Evolutionary conservation across 2,797 vertebrate genomes (phyloP), one percentile per base, ranked within the genome.

Genomic region (Peromyscus aztecus): DNA sequence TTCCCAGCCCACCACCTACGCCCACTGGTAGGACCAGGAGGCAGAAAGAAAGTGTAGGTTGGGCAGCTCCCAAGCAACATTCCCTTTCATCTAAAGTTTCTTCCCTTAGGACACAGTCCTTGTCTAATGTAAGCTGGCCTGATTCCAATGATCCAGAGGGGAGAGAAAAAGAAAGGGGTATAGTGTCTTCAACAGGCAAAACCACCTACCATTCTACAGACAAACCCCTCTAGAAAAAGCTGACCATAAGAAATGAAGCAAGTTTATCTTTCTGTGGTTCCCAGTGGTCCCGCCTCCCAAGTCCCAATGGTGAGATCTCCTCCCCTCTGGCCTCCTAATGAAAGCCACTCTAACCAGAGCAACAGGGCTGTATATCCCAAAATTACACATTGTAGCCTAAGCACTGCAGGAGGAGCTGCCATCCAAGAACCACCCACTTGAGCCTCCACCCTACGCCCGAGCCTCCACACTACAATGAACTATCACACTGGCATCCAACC

Each of bases 341-440:
- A 97, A 94, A 91, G 29, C 29, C 91, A 49, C 52, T 91, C 73
- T 88, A 77, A 95, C 69, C 77, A 94, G n/a, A 92, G n/a, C 34
- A 95, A 80, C 13, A 65, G 14, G 14, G 75, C 77, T 76, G 49
- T 13, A 12, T 16, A 90, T 37, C 24, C 37, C 89, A n/a, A 89
- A 94, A 91, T 67, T 24, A 91, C 16, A 91, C 12, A 84, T 13
- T 77, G 78, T 52, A 49, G 85, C 63, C 43, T 43, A 55, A 84
- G 82, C 27, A 71, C 27, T 75, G 65, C 8, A 61, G 52, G 52
- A 61, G 57, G 65, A 92, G 14, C 67, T 80, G 57, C 37, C 89
- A 78, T 61, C 63, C 73, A 80, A 90, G 59, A 96, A 29, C 57
- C 5, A 29, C 52, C 29, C 31, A 57, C 27, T 63, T 16, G 27